phyloP scores from a whole-genome alignment of 2,797 vertebrate species.

The Bradypodion ventrale region DNA sequence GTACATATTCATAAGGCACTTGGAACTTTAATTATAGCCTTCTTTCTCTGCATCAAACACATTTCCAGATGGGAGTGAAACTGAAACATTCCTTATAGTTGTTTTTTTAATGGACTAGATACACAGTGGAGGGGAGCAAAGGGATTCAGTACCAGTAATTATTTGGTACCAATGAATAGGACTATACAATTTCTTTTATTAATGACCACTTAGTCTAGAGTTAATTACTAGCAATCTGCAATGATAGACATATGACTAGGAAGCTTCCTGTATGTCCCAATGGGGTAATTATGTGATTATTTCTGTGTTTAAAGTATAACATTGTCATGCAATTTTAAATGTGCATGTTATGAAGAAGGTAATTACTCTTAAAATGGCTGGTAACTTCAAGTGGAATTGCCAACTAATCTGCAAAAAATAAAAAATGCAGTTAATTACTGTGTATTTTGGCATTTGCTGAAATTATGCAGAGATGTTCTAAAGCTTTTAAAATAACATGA shows the following conservation, averaged over 20 bases:
- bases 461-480: conserved; percentile 1
- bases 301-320: conserved; percentile 19
- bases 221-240: neutral
- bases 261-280: conserved; percentile 21
- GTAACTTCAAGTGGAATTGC: conserved; percentile 12
- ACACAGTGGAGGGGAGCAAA: neutral
- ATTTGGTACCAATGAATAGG: neutral
- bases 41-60: conserved; percentile 12
- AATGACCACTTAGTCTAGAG: conserved; percentile 4
- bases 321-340: conserved; percentile 38
- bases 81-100: conserved; percentile 6
- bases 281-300: conserved; percentile 30
- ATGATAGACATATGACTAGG: conserved; percentile 20
- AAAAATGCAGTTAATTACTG: neutral
- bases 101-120: conserved; percentile 16
- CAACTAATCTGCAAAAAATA: conserved; percentile 21
- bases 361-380: conserved; percentile 36
- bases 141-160: conserved; percentile 12
- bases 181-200: conserved; percentile 7
- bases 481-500: conserved; percentile 30
- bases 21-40: conserved; percentile 35
- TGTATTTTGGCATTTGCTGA: conserved; percentile 5
- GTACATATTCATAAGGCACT: conserved; percentile 18
- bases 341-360: conserved; percentile 14
- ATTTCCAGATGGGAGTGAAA: conserved; percentile 19